Base-by-base conservation (phyloP, 1,140 invertebrate genomes). In the Sycophila sp. region DNA sequence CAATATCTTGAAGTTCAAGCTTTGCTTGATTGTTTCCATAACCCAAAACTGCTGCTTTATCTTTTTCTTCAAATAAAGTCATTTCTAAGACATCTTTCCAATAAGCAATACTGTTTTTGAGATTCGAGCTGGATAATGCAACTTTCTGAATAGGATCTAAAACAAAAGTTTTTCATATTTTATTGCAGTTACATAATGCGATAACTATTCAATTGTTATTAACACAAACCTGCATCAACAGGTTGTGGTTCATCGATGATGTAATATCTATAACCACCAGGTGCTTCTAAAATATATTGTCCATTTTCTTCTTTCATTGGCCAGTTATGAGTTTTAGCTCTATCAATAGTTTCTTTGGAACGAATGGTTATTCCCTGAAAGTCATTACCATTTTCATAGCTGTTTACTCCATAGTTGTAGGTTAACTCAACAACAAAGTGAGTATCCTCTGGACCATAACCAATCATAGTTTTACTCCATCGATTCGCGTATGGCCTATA, bases 391-490 rank as follows among this genome's bases (percentile, higher is more conserved):
- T 89, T 82, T 74, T 94, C 90, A 81, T 99, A 99, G 65, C 88
- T 85, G 73, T 91, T 91, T 22, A 99, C 90, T 22, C 95, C 96
- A 88, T 99, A 99, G 81, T 99, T 99, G 80, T 99, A 99, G 17
- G 97, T 99, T 5, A 99, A 87, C 85, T 99, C 98, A 34, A 98
- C 88, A 4, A 98, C 97, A 90, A 99, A 99, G 85, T 99, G 94
- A 58, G 90, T 89, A 78, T 97, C 94, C 87, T 99, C 98, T 8
- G 94, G 91, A 1, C 98, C 98, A 89, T 98, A 99, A 11, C 98
- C 98, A 53, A 99, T 90, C 98, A 99, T 99, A 0, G 98, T 99
- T 87, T 99, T 99, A 79, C 96, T 98, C 98, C 98, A 99, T 75
- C 94, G 92, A 75, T 97, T 97, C 81, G 95, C 94, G 87, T 98